Conservation (phyloP, 2,888 invertebrate species). For the Eueremaeus valkanovi region DNA sequence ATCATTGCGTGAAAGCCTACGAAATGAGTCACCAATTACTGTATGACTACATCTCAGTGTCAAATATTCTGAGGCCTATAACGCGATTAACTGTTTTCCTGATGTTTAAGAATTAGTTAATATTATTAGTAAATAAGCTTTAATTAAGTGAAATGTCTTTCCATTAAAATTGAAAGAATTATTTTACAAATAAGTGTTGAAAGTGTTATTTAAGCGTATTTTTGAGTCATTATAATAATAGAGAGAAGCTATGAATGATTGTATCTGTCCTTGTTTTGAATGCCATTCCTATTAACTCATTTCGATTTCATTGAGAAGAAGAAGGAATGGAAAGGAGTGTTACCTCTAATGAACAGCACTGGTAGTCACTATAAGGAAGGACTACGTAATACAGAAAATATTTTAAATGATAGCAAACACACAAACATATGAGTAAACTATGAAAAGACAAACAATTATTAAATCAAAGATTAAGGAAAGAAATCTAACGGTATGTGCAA, state of each 20-base stretch:
- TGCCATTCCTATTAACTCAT: constrained; percentile 12
- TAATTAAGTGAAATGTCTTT: not conserved
- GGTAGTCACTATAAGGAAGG: not conserved
- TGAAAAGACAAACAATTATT: too few species aligned
- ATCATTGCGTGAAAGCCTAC: not conserved
- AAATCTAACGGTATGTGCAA: not conserved
- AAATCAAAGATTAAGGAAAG: not conserved
- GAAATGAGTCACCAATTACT: not conserved
- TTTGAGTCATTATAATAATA: constrained; percentile 2
- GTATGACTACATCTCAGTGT: not conserved
- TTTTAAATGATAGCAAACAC: not conserved
- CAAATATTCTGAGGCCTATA: too few species aligned
- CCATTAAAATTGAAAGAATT: not conserved
- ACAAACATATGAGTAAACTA: not conserved
- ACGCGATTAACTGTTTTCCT: too few species aligned
- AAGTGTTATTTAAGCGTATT: not conserved
- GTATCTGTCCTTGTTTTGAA: not conserved
- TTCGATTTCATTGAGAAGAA: not conserved
- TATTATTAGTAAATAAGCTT: not conserved
- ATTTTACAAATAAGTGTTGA: not conserved
- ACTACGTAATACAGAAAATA: not conserved
- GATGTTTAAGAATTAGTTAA: not conserved
- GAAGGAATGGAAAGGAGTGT: not conserved
- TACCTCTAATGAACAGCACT: not conserved
- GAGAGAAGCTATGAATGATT: not conserved